Evolutionary conservation across 2,113 vertebrate genomes (phyloP).

Genomic region (Rhynchomys soricoides): DNA sequence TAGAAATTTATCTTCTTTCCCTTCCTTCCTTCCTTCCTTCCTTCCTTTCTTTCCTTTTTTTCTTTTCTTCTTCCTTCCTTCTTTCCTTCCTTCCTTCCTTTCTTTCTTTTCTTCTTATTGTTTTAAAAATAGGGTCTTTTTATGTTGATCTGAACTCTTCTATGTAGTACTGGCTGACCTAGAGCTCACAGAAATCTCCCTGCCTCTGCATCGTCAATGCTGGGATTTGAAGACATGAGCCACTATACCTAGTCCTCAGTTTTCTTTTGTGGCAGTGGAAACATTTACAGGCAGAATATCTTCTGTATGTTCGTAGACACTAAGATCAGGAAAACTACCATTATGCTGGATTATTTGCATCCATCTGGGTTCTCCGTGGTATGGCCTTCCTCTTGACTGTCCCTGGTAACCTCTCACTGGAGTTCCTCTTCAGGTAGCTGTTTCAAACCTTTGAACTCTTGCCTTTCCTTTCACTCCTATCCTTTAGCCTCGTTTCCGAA

Average conservation of each 20-base stretch:
- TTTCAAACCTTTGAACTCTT: conserved; percentile 42
- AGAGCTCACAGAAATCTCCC: background rate
- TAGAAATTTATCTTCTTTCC: background rate
- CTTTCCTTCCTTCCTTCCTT: background rate
- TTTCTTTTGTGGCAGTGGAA: conserved; percentile 48
- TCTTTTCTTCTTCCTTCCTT: accelerated
- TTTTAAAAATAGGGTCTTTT: background rate
- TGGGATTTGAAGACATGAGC: background rate
- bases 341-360: conserved; percentile 62
- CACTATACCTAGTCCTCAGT: background rate
- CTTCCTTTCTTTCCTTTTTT: accelerated
- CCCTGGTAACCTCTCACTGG: background rate
- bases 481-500: background rate
- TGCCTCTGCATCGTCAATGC: background rate
- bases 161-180: background rate
- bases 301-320: conserved; percentile 46
- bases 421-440: conserved; percentile 16
- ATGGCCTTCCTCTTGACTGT: conserved; percentile 21
- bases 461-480: background rate
- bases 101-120: too few relatives aligned
- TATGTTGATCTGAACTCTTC: background rate
- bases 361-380: background rate
- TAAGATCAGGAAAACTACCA: conserved; percentile 53
- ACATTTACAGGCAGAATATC: conserved; percentile 13
- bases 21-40: background rate